Conservation (phyloP, 2,888 invertebrate species). For the Holacanthella duospinosa region DNA sequence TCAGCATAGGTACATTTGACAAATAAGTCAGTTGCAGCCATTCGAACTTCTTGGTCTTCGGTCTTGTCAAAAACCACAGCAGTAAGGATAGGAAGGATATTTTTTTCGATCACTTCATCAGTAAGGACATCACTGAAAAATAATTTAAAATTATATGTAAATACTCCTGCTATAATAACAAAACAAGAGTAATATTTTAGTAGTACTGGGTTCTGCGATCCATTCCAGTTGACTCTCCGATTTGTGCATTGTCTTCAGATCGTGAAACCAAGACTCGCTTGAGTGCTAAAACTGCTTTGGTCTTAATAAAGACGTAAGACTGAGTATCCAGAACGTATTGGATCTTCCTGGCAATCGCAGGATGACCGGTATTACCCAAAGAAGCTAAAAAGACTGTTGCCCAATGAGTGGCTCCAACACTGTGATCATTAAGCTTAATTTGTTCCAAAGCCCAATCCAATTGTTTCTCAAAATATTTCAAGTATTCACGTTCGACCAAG, state of each 20-base stretch:
- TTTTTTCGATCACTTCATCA: conserved; percentile 26
- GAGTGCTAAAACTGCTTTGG: conserved; percentile 40
- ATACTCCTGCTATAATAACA: neutral
- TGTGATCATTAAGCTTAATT: conserved; percentile 3
- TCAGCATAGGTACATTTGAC: conserved; percentile 38
- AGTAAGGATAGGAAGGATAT: conserved; percentile 36
- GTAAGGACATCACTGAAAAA: conserved; percentile 21
- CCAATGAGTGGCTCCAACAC: conserved; percentile 25
- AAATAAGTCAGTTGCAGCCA: conserved; percentile 40
- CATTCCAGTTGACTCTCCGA: neutral
- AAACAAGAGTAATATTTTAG: neutral
- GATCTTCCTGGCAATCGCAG: conserved; percentile 37
- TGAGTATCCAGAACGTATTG: conserved; percentile 13
- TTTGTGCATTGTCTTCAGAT: conserved; percentile 14
- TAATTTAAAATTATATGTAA: neutral
- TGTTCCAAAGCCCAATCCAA: conserved; percentile 16
- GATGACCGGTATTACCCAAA: conserved; percentile 41
- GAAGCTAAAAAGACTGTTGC: conserved; percentile 38
- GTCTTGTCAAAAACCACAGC: conserved; percentile 40
- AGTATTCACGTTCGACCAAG: conserved; percentile 25
- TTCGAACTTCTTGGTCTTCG: conserved; percentile 39
- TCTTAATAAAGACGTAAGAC: conserved; percentile 9
- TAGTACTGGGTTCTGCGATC: neutral
- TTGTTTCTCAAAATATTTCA: conserved; percentile 28
- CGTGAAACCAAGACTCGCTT: conserved; percentile 35